Conservation (phyloP, 2,113 vertebrate genomes). For the Dunckerocampus dactyliophorus region DNA sequence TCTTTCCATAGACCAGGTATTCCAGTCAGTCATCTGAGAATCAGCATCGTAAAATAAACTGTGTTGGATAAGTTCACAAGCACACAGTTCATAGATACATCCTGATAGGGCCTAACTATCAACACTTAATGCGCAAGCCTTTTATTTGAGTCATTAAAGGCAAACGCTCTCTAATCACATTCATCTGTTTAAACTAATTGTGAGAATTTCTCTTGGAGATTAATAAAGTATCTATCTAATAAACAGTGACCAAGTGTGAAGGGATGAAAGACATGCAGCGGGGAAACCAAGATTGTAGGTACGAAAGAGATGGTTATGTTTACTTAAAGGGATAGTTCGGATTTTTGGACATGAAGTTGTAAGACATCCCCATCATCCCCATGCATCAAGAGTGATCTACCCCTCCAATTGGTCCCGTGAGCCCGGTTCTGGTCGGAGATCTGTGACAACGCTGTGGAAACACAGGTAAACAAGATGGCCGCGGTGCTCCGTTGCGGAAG, state of each 20-base stretch:
- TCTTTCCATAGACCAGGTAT: slow-evolving; percentile 16
- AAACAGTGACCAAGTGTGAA: slow-evolving; percentile 40
- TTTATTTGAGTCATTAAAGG: slow-evolving; percentile 59
- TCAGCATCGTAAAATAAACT: slow-evolving; percentile 38
- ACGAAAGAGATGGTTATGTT: slow-evolving; percentile 58
- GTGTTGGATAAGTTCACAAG: slow-evolving; percentile 13
- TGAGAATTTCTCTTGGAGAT: no score
- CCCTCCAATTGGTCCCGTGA: no score
- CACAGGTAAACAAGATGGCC: no score
- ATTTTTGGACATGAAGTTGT: no score
- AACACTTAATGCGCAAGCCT: slow-evolving; percentile 48
- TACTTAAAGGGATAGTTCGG: no score
- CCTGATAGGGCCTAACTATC: slow-evolving; percentile 40
- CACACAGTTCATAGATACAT: slow-evolving; percentile 15
- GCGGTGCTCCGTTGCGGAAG: no score
- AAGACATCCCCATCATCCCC: no score
- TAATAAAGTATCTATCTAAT: slow-evolving; percentile 47
- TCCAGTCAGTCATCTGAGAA: slow-evolving; percentile 43
- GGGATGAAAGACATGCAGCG: slow-evolving; percentile 50
- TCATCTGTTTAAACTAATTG: no score
- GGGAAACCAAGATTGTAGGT: slow-evolving; percentile 41
- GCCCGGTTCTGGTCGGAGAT: no score
- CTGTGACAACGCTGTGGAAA: no score
- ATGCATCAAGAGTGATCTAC: no score
- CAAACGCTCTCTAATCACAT: slow-evolving; percentile 59